phyloP scores from a whole-genome alignment of 2,113 vertebrate species.

The Junco hyemalis region DNA sequence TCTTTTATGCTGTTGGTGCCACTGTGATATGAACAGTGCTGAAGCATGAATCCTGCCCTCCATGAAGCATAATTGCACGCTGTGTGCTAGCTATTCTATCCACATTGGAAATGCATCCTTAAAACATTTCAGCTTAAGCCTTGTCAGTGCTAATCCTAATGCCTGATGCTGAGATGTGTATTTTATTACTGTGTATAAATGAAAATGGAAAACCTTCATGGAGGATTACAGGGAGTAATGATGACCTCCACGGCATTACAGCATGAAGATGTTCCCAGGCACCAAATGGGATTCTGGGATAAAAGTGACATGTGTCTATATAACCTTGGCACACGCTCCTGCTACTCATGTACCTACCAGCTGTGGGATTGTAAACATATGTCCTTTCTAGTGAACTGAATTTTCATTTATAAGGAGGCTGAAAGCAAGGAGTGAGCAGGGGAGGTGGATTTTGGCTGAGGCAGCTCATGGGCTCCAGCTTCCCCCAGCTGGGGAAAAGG shows the following conservation, averaged over 20 bases:
- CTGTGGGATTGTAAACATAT: conserved; percentile 55
- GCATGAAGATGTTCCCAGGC: conserved; percentile 38
- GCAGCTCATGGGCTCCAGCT: not conserved
- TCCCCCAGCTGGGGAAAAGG: not conserved
- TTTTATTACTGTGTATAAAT: conserved; percentile 67
- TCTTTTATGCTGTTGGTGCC: conserved; percentile 36
- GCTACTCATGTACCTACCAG: conserved; percentile 53
- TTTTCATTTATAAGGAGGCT: conserved; percentile 24
- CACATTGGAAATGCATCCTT: conserved; percentile 58
- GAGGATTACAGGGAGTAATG: conserved; percentile 66
- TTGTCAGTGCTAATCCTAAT: conserved; percentile 74
- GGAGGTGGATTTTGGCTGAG: conserved; percentile 16
- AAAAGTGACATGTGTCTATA: conserved; percentile 47
- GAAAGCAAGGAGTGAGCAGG: not conserved
- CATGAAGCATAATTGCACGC: conserved; percentile 46
- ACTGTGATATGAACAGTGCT: conserved; percentile 60
- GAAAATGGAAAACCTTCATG: conserved; percentile 69
- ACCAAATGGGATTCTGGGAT: conserved; percentile 56
- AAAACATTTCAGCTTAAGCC: conserved; percentile 66
- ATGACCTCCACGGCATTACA: conserved; percentile 31
- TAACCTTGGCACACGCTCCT: conserved; percentile 20
- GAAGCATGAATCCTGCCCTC: conserved; percentile 70
- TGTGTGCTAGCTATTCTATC: conserved; percentile 35
- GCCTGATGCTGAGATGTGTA: conserved; percentile 73
- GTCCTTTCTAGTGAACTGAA: conserved; percentile 26